Evolutionary conservation across 2,113 vertebrate species (phyloP), one percentile per base, ranked within the genome.

Genomic region (Mesocricetus auratus): DNA sequence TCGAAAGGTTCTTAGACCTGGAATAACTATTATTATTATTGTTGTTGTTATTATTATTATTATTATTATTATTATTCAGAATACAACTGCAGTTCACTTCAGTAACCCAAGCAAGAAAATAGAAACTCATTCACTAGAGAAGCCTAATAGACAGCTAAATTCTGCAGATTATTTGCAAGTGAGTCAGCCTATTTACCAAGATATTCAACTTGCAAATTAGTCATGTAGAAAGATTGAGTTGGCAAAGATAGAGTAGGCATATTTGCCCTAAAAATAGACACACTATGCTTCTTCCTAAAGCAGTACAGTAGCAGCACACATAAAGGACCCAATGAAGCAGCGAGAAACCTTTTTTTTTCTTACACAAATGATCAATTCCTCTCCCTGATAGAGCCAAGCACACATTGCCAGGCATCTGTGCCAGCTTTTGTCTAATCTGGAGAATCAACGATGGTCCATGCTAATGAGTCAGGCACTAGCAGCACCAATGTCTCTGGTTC

Each of bases 141-240:
- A 94, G 68, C 91, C 96, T 97, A 97, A 97, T 96, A 98, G 94
- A 91, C 77, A 95, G 98, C 97, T 97, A 98, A 98, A 97, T 97
- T 97, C 94, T 97, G 95, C 97, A 88, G 90, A 97, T 97, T 97
- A 97, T 98, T 98, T 98, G 97, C 94, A 77, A 95, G 94, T 98
- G 98, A 98, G 98, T 98, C 98, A 98, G 95, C 96, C 97, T 97
- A 97, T 98, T 98, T 98, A 98, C 98, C 96, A 94, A 97, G 98
- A 90, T 91, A 97, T 97, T 98, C 97, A 96, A 94, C 91, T 92
- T 98, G 98, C 97, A 98, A 98, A 98, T 98, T 96, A 98, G 98
- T 98, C 97, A 97, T 95, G 97, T 94, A 92, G 97, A 98, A 97
- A 88, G 96, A 97, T 97, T 96, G 93, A 88, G 96, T 90, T 97